Evolutionary conservation across 2,113 vertebrate species (phyloP), one percentile per base, ranked within the genome.

Genomic region (Riparia riparia): DNA sequence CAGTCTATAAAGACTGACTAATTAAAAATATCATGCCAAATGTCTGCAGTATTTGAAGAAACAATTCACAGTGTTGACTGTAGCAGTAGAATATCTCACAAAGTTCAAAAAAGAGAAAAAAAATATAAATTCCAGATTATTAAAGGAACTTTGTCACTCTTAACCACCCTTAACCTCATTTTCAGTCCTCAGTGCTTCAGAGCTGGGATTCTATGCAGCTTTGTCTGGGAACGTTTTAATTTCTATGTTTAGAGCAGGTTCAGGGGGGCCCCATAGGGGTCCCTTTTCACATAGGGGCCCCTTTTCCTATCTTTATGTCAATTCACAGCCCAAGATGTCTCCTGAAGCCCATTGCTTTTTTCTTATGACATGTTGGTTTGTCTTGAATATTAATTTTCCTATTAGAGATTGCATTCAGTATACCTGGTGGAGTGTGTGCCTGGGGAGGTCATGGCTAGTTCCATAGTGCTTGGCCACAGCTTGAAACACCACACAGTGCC

Each of bases 21-120:
- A 93, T 82, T 90, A 82, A 91, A 65, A 47, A 69, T 44, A 10
- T 80, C 50, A 66, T 73, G 44, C 64, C 68, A 91, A 91, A 80
- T 82, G 74, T 34, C 85, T 77, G 31, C 17, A 57, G 37, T 86
- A 79, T 66, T 58, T 85, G 74, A 82, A 44, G n/a, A 79, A 77
- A 42, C 18, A 81, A 72, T 76, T 82, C 19, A 50, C 28, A 44
- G 12, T 6, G 1, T 70, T 86, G 25, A 28, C 17, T 60, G 9
- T 61, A 45, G 42, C 22, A 28, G 25, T 28, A 39, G 32, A 24
- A 37, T 83, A 12, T 51, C 34, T 87, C 39, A 26, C 13, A 57
- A 61, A n/a, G 7, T 34, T 90, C 34, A 28, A 54, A 71, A 57
- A 85, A 39, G 8, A 58, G 32, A 32, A 63, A 69, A 69, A 86